Percentiles rank a stretch among this genome's conserved stretches.
Conservation (phyloP, 2,888 invertebrate species). For the Zygaena filipendulae region DNA sequence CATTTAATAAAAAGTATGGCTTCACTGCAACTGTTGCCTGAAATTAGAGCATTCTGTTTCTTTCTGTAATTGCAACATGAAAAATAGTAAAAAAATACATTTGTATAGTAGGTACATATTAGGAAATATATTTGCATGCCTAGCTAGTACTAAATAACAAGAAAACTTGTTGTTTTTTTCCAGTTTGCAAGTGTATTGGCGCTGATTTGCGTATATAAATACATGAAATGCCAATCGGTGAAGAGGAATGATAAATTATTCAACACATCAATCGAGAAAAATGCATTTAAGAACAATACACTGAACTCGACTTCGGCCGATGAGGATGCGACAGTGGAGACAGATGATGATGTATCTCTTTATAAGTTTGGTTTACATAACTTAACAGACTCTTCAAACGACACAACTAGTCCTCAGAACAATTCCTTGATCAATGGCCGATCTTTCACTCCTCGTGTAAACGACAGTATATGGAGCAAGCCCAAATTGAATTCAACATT, state of each 20-base stretch:
- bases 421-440: conserved; percentile 39
- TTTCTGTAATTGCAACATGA: too few relatives aligned
- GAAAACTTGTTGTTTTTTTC: conserved; percentile 22
- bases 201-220: conserved; percentile 39
- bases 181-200: conserved; percentile 40
- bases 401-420: conserved; percentile 32
- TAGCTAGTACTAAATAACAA: too few relatives aligned
- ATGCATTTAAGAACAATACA: too few relatives aligned
- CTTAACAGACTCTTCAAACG: conserved; percentile 48
- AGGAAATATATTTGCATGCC: background rate
- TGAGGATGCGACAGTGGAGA: conserved; percentile 38
- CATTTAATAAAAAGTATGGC: too few relatives aligned
- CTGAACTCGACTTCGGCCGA: too few relatives aligned
- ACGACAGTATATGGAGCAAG: conserved; percentile 42
- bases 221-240: conserved; percentile 30
- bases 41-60: too few relatives aligned
- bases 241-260: too few relatives aligned
- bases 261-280: too few relatives aligned
- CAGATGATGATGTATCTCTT: conserved; percentile 56
- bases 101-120: conserved; percentile 3
- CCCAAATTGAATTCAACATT: conserved; percentile 52
- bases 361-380: conserved; percentile 54
- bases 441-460: conserved; percentile 38
- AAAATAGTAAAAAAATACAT: background rate
- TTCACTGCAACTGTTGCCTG: too few relatives aligned